Base-by-base conservation (phyloP, 2,888 invertebrate species). In the Crocallis elinguaria region DNA sequence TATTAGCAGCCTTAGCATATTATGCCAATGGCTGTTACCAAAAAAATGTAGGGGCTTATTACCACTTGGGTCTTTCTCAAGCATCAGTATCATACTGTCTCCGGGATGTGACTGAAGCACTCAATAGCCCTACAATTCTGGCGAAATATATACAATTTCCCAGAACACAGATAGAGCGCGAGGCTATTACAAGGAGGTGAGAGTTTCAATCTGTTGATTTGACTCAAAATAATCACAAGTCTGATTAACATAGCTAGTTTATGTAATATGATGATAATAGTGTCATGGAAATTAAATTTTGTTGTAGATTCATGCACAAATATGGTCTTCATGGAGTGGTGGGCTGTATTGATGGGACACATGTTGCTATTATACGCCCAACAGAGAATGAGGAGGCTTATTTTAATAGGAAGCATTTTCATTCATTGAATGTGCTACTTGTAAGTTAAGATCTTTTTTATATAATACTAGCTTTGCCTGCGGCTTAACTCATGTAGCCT, bases 331-430 rank as follows among this genome's bases (percentile, higher is more conserved):
- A 42, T 2, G 38, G 23, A 0, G 46, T 46, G 0, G 17, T 49
- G n/a, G 50, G 46, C 0, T 48, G 48, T 23, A 42, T 55, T 17
- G 54, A 54, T 37, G 48, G 54, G 1, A 50, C 50, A 1, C 51
- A 58, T 27, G 45, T 58, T 13, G 55, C 55, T 2, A 46, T 59
- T 7, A 11, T 55, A 1, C 23, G 51, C 1, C 52, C 55, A 19
- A 7, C 13, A 23, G 16, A 55, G 8, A 14, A 55, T 45, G 52
- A 59, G 21, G 52, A 59, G 11, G 6, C 11, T 5, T 59, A 35
- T 25, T 55, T 33, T 11, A 52, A 59, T 13, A 33, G 49, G 13
- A 55, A 58, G 30, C 3, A 16, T 7, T 54, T 44, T 32, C 50
- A 54, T 32, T 54, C 50, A 0, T n/a, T 43, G 29, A 58, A 48